Evolutionary conservation across 2,888 invertebrate genomes (phyloP).

Genomic region (Calameuta pallipes): DNA sequence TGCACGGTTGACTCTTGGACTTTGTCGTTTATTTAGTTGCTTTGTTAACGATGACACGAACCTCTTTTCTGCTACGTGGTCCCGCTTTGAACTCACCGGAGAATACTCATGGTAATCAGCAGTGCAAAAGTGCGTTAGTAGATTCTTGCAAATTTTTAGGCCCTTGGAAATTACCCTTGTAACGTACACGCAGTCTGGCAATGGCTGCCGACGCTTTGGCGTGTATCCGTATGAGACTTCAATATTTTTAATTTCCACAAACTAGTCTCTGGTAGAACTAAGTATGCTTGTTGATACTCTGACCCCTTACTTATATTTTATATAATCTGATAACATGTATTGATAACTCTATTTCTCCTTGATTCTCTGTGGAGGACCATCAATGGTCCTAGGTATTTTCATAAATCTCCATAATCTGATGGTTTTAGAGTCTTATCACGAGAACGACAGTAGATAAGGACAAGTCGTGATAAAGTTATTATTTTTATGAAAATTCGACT

Average conservation of each 20-base stretch:
- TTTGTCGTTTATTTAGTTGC: neutral
- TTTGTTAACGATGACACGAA: neutral
- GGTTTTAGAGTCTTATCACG: neutral
- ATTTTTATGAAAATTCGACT: conserved; percentile 14
- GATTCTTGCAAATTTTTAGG: neutral
- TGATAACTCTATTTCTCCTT: neutral
- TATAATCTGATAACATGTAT: neutral
- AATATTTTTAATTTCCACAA: neutral
- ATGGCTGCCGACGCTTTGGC: neutral
- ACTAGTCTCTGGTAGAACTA: neutral
- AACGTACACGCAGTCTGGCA: neutral
- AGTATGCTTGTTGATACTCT: neutral
- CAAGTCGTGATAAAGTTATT: neutral
- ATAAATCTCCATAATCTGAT: conserved; percentile 45
- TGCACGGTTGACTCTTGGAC: neutral
- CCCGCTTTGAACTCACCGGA: neutral
- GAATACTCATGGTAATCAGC: neutral
- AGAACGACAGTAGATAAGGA: neutral
- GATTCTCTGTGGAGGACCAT: conserved; percentile 7
- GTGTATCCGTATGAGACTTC: neutral
- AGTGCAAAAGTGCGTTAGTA: neutral
- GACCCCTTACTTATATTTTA: neutral
- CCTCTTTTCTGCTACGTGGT: neutral
- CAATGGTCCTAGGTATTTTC: conserved; percentile 40
- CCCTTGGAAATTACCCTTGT: neutral